Percentiles rank a stretch among this genome's conserved stretches.
Evolutionary conservation across 2,888 invertebrate species (phyloP).

Genomic region (Melipona beecheii): DNA sequence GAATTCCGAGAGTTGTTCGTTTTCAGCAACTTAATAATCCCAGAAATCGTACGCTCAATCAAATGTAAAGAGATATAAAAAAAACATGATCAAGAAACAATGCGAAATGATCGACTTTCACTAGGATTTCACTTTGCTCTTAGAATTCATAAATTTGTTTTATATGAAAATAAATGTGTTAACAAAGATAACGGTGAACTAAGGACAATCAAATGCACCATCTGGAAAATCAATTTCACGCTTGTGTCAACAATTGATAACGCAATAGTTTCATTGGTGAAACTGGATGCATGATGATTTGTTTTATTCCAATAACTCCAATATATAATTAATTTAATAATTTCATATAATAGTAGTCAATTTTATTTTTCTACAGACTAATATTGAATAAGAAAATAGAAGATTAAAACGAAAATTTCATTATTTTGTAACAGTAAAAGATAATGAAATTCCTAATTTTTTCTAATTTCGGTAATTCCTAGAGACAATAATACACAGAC

Average conservation of each 20-base stretch:
- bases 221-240: not conserved
- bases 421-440: not conserved
- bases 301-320: too few species aligned
- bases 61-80: not conserved
- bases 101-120: not conserved
- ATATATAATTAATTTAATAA: too few species aligned
- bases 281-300: not conserved
- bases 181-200: not conserved
- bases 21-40: not conserved
- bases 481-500: slow-evolving; percentile 20
- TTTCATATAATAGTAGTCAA: too few species aligned
- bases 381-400: not conserved
- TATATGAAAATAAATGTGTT: not conserved
- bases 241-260: slow-evolving; percentile 45
- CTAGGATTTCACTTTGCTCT: not conserved
- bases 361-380: not conserved
- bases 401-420: not conserved
- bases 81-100: not conserved
- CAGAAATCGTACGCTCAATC: not conserved
- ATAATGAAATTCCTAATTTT: not conserved
- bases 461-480: not conserved
- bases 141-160: not conserved
- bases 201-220: not conserved
- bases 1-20: not conserved
- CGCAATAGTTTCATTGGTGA: not conserved